Evolutionary conservation across 2,797 vertebrate species (phyloP), one percentile per base, ranked within the genome.

Genomic region (Lepilemur septentrionalis): DNA sequence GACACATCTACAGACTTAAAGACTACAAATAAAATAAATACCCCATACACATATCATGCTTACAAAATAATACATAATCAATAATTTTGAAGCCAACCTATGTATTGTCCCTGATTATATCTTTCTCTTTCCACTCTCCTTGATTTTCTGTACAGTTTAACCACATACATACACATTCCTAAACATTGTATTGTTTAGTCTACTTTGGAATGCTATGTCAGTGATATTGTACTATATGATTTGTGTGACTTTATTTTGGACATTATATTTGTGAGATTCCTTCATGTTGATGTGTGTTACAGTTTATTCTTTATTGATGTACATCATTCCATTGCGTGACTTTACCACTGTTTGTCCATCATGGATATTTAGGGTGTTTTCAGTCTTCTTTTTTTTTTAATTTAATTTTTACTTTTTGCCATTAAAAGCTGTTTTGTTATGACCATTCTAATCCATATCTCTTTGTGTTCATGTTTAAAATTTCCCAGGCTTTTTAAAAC

Each of bases 141-240:
- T 94, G 65, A 80, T 81, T 95, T 89, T 89, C 79, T 89, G 7
- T 94, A n/a, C 76, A 48, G 38, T 93, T 92, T 93, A 90, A 67
- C 48, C 46, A 28, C 1, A 55, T 80, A 57, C 1, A 0, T 83
- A 20, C 46, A 5, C 84, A 43, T 80, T 92, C 22, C 57, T 81
- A 87, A 72, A 70, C 61, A 88, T 41, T 67, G 30, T 41, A 13
- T 65, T 92, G 17, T 81, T 35, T 78, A 69, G 22, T 81, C 35
- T 96, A 7, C 69, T 90, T 93, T 57, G 48, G 25, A 65, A 41
- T 93, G 7, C 52, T 85, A 5, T 94, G 32, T 93, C 55, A 83
- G 88, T 43, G 38, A 85, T 86, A 82, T 22, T 83, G 48, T 93
- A 15, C 28, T 59, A 20, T 59, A n/a, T 82, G 70, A 48, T 48